A percentile compares a stretch with the other conserved stretches of the same genome.
Conservation (phyloP, 2,113 vertebrate species). For the Anolis sagrei region DNA sequence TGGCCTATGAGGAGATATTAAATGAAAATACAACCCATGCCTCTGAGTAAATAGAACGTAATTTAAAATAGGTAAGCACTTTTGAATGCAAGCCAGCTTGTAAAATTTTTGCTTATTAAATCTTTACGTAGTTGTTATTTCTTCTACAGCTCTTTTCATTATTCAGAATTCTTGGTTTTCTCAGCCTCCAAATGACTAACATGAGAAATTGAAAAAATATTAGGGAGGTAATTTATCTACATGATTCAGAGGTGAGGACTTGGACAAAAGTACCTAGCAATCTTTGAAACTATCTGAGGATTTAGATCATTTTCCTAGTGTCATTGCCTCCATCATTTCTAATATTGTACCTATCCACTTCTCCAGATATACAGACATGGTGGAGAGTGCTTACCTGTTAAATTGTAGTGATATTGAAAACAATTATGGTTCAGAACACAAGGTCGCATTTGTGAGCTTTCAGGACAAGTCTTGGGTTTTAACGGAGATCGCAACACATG, state of each 20-base stretch:
- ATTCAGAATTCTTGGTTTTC: neutral
- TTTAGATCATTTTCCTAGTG: neutral
- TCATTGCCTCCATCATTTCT: neutral
- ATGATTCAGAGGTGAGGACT: neutral
- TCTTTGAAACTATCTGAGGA: neutral
- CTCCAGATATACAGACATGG: neutral
- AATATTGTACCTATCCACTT: neutral
- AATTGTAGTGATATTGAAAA: slow-evolving; percentile 88
- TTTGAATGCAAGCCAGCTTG: slow-evolving; percentile 1
- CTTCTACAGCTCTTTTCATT: neutral
- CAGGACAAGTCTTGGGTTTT: slow-evolving; percentile 80
- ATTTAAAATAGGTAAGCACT: neutral
- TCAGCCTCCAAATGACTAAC: neutral
- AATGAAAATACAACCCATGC: slow-evolving; percentile 5
- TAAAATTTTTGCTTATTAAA: neutral
- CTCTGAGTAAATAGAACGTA: neutral
- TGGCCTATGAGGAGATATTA: neutral
- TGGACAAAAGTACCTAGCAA: neutral
- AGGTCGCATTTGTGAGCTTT: slow-evolving; percentile 82
- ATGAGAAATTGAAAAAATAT: neutral
- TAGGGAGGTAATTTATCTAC: neutral
- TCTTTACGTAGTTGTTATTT: neutral
- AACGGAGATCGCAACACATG: slow-evolving; percentile 82
- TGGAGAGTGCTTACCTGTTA: slow-evolving; percentile 82
- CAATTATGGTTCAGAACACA: slow-evolving; percentile 92